Conservation (phyloP, 2,113 vertebrate genomes). For the Mirounga angustirostris region DNA sequence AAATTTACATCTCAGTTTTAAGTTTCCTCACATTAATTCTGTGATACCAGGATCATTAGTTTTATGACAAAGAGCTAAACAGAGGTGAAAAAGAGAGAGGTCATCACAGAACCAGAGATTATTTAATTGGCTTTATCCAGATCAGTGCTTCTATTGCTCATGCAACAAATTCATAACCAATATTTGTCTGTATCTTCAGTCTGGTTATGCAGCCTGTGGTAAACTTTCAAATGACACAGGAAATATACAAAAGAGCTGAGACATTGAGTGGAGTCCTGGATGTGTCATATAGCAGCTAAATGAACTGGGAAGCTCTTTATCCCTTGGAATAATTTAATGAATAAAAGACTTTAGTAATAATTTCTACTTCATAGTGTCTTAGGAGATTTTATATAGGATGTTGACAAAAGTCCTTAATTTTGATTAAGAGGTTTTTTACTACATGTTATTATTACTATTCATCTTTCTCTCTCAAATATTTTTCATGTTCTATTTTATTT, state of each 20-base stretch:
- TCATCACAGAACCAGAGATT: neutral
- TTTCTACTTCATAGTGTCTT: neutral
- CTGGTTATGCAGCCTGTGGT: neutral
- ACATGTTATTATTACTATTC: neutral
- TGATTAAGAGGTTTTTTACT: neutral
- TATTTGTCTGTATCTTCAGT: neutral
- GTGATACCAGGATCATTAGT: neutral
- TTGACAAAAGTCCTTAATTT: neutral
- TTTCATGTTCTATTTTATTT: neutral
- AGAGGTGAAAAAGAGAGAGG: neutral
- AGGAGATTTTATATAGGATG: neutral
- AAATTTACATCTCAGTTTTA: neutral
- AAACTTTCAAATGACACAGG: neutral
- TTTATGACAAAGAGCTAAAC: neutral
- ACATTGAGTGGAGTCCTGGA: neutral
- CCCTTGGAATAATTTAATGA: neutral
- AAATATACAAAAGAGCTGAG: neutral
- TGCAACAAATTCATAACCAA: neutral
- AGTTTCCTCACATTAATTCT: neutral
- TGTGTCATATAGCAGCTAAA: neutral
- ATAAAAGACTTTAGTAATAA: conserved; percentile 30
- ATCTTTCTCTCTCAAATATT: neutral
- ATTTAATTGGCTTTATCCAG: conserved; percentile 23
- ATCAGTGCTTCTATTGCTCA: neutral
- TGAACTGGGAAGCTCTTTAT: neutral